phyloP scores from a whole-genome alignment of 1,140 invertebrate genomes.

The Tetramorium simillimum region DNA sequence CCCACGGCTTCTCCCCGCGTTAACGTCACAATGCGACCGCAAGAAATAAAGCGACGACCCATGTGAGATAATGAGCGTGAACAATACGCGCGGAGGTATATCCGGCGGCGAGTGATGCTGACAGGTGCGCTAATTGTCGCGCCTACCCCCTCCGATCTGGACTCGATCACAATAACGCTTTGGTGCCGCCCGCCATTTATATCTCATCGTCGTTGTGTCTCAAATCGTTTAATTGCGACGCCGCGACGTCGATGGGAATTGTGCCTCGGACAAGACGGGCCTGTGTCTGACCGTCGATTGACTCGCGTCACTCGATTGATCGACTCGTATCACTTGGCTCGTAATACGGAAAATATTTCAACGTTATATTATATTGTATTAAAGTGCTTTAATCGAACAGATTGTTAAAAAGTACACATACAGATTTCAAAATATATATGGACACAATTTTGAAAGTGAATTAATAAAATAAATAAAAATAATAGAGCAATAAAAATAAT shows the following conservation, averaged over 20 bases:
- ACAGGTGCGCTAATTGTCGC: conserved; percentile 65
- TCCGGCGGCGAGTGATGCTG: conserved; percentile 59
- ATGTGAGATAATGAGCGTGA: conserved; percentile 47
- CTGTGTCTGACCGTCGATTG: neutral
- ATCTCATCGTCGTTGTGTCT: neutral
- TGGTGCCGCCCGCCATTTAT: conserved; percentile 11
- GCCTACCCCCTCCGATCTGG: conserved; percentile 28
- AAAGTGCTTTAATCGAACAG: neutral
- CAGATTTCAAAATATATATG: neutral
- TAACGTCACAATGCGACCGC: conserved; percentile 55
- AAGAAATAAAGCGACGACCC: conserved; percentile 64
- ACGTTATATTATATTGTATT: neutral
- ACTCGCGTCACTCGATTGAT: neutral
- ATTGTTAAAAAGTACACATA: neutral
- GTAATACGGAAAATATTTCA: neutral
- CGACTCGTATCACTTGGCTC: neutral
- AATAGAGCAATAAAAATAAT: neutral
- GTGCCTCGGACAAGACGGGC: neutral
- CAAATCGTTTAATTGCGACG: neutral
- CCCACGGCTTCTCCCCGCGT: too few species aligned
- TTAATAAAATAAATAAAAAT: neutral
- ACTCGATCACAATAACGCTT: conserved; percentile 38
- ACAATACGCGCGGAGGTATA: conserved; percentile 23
- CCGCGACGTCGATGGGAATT: neutral
- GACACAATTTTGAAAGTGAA: neutral